Base-by-base conservation (phyloP, 2,797 vertebrate genomes). In the Apogon talboti region DNA sequence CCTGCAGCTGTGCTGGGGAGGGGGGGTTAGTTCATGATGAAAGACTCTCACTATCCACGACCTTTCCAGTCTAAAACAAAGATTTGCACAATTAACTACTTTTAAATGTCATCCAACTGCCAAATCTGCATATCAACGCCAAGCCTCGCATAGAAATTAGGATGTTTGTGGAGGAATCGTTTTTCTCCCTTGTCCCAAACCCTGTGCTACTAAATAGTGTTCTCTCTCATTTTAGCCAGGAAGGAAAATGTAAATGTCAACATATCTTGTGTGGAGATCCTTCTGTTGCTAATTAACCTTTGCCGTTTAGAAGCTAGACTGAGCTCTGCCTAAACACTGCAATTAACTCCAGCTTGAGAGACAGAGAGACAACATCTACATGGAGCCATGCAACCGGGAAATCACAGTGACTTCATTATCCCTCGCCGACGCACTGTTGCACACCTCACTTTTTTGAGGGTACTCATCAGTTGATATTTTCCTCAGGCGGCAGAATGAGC, bases 31-130 rank as follows among this genome's bases (percentile, higher is more conserved):
- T 71, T 78, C 74, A 82, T 90, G 90, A 91, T 91, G 87, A 89
- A 91, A 91, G 86, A 88, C 85, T 84, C 84, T 85, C 84, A 85
- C 88, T 87, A 87, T 75, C 86, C 83, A 76, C 87, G 91, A 93
- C 93, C 93, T 94, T 94, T 94, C 89, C 87, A 88, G 87, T 84
- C 87, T 90, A 93, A 94, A 94, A 93, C 93, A 94, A 93, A 93
- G 91, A 94, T 93, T 93, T 94, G 92, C 91, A 93, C 93, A 94
- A 93, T 94, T 94, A 94, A 93, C 91, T 91, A 90, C 91, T 93
- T 93, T 94, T 92, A 94, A 94, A 94, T 94, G 93, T 94, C 93
- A 94, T 81, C 87, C 87, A 77, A 84, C 80, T 79, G 81, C 89
- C 78, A 84, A 86, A 94, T 93, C 91, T 92, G 87, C 91, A 93